Percentiles rank a stretch among this genome's conserved stretches.
These are phyloP conservation scores for Promerops cafer DNA, from an alignment of 2,113 vertebrate species.

Conservation along the genomic window DNA sequence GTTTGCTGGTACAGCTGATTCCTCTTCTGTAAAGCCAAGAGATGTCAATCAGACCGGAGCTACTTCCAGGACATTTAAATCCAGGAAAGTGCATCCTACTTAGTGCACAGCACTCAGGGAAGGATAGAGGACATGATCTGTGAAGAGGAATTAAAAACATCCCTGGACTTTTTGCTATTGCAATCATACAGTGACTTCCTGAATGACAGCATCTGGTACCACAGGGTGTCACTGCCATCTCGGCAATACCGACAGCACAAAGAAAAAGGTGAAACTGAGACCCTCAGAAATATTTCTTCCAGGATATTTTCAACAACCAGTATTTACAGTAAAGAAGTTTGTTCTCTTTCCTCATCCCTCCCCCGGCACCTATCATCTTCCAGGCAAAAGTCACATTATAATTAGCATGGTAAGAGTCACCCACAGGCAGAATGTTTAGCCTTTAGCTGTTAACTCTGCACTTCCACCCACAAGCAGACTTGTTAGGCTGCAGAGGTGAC, in stretches of 20 bases:
- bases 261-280: neutral
- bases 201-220: neutral
- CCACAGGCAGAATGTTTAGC: neutral
- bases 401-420: neutral
- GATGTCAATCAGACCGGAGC: neutral
- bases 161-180: neutral
- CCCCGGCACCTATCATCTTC: neutral
- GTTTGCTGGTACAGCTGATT: neutral
- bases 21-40: neutral
- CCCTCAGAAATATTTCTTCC: neutral
- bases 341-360: neutral
- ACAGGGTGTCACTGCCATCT: conserved; percentile 26
- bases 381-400: neutral
- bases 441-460: neutral
- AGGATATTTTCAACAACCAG: neutral
- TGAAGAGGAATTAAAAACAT: neutral
- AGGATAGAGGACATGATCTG: neutral
- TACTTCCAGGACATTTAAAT: neutral
- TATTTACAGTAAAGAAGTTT: neutral
- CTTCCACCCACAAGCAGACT: neutral
- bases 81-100: neutral
- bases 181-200: neutral
- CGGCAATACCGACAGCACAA: neutral
- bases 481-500: neutral
- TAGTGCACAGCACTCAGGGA: neutral